Evolutionary conservation across 2,888 invertebrate genomes (phyloP), one percentile per base, ranked within the genome.

Genomic region (Cheilosia scutellata): DNA sequence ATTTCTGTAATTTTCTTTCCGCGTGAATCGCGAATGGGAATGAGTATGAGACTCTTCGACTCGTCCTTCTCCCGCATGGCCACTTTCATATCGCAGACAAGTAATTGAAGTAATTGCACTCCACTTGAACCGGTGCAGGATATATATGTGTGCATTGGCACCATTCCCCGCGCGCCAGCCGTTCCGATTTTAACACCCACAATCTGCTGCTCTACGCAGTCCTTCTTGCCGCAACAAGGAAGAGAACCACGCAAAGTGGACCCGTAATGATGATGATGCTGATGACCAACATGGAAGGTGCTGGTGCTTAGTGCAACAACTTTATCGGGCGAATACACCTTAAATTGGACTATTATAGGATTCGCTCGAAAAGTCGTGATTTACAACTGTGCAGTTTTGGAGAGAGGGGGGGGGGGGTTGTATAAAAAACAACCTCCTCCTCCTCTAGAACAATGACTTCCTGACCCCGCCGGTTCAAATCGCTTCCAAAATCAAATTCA

Each of bases 401-500:
- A 20, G 20, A 2, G 20, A 2, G 2, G 20, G 20, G 31, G 16
- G 16, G 37, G 44, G 33, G 6, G n/a, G n/a, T n/a, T n/a, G n/a
- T n/a, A n/a, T 42, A 11, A 20, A 16, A 37, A 25, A 55, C 47
- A 53, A 25, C 11, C n/a, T 7, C 13, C 3, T 29, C 37, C 37
- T 4, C 40, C 57, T 25, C 42, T 29, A 31, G 7, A n/a, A 11
- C 25, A 40, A 20, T 72, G 72, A 75, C 70, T 75, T 29, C 42
- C 71, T 86, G 86, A 86, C 86, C 82, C 72, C 76, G 60, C 76
- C 60, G 82, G 82, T 82, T 82, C 82, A 72, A 86, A 86, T 86
- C 86, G 80, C 86, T 86, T 86, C 82, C 82, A 77, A 86, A 86
- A 86, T 86, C 86, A 77, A 86, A 86, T 86, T 76, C 86, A 86